phyloP scores from a whole-genome alignment of 2,888 invertebrate species.

The Spisula solida region DNA sequence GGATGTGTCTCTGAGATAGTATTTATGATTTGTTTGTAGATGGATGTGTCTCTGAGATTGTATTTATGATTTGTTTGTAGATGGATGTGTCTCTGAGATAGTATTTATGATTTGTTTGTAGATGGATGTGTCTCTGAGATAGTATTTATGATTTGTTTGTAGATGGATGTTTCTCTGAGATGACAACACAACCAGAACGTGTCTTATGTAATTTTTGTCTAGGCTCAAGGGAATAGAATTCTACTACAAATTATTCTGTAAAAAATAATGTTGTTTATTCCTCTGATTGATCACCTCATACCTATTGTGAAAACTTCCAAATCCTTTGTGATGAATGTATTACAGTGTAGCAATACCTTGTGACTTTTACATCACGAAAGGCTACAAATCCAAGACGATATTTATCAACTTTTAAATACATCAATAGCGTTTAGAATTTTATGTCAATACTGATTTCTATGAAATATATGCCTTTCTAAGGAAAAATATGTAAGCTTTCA shows the following conservation, averaged over 20 bases:
- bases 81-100: conserved; percentile 3
- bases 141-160: neutral
- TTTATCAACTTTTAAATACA: too few species aligned
- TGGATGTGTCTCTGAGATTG: conserved; percentile 1
- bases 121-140: neutral
- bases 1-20: neutral
- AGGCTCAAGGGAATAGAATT: neutral
- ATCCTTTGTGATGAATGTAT: too few species aligned
- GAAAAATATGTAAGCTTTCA: too few species aligned
- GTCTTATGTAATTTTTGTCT: neutral
- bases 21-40: neutral
- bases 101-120: neutral
- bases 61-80: neutral
- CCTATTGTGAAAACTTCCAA: too few species aligned
- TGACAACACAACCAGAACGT: neutral
- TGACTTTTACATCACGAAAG: too few species aligned
- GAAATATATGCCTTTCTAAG: too few species aligned
- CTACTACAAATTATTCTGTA: neutral
- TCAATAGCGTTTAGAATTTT: too few species aligned
- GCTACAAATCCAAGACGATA: too few species aligned
- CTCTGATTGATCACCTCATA: too few species aligned
- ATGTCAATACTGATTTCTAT: too few species aligned
- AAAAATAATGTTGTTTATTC: neutral
- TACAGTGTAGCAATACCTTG: too few species aligned
- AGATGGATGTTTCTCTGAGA: neutral